phyloP scores from a whole-genome alignment of 2,888 invertebrate species.

The Andrena flavipes region DNA sequence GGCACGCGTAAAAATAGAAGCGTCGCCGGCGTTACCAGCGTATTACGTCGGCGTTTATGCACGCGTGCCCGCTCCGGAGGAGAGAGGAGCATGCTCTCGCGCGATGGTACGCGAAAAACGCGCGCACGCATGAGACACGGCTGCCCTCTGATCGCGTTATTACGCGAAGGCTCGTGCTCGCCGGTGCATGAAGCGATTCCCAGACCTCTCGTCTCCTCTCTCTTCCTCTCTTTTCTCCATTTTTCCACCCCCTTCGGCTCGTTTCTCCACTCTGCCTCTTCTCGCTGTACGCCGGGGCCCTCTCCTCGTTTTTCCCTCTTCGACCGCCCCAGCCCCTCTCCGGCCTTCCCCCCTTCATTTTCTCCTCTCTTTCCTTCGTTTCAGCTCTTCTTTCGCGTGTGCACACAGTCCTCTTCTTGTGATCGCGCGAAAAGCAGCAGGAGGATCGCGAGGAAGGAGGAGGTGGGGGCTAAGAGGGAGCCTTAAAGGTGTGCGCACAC shows the following conservation, averaged over 20 bases:
- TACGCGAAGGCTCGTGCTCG: constrained; percentile 79
- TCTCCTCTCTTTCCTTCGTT: constrained; percentile 15
- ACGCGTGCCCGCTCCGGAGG: constrained; percentile 48
- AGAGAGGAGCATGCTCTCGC: not conserved
- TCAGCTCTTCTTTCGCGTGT: constrained; percentile 38
- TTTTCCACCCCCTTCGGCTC: constrained; percentile 27
- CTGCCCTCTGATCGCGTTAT: constrained; percentile 78
- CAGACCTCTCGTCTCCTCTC: constrained; percentile 62
- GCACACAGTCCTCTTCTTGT: constrained; percentile 32
- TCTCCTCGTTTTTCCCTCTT: constrained; percentile 32
- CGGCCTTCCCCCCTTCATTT: not conserved
- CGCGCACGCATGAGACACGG: constrained; percentile 69
- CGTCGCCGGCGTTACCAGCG: constrained; percentile 45
- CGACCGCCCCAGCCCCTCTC: not conserved
- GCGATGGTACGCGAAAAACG: constrained; percentile 55
- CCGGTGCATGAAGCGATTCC: constrained; percentile 80
- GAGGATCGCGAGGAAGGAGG: constrained; percentile 48
- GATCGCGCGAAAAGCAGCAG: constrained; percentile 61
- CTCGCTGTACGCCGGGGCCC: constrained; percentile 11
- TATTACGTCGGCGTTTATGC: constrained; percentile 49
- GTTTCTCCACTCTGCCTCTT: constrained; percentile 18
- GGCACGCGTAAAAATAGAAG: constrained; percentile 63
- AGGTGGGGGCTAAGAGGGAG: constrained; percentile 4
- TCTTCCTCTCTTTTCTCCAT: constrained; percentile 1
- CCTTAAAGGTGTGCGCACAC: constrained; percentile 50